Conservation (phyloP, 2,113 vertebrate genomes). For the Periophthalmus modestus region DNA sequence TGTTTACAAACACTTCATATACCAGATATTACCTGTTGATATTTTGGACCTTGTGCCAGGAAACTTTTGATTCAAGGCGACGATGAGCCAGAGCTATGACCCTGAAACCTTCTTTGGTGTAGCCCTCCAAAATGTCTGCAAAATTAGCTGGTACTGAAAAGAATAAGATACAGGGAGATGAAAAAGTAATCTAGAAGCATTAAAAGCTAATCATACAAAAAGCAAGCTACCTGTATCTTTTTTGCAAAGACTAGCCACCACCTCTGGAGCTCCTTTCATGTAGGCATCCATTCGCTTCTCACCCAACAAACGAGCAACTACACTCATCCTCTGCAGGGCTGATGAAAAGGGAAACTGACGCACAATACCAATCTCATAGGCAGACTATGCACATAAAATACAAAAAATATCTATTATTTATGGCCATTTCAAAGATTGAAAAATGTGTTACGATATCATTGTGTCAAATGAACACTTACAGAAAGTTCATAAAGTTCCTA, state of each 20-base stretch:
- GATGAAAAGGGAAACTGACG: conserved; percentile 98
- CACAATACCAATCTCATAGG: conserved; percentile 94
- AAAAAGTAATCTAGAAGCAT: background rate
- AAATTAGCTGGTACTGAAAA: conserved; percentile 88
- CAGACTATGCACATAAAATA: conserved; percentile 70
- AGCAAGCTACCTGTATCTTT: conserved; percentile 83
- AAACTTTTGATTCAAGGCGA: conserved; percentile 90
- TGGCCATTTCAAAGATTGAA: too few relatives aligned
- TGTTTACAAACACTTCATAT: background rate
- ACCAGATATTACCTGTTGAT: conserved; percentile 81
- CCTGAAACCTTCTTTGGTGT: conserved; percentile 94
- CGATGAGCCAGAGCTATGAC: conserved; percentile 96
- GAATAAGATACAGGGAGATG: background rate
- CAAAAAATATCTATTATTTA: background rate
- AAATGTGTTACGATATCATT: background rate
- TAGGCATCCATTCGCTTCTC: conserved; percentile 96
- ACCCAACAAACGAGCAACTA: conserved; percentile 86
- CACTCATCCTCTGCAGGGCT: conserved; percentile 91
- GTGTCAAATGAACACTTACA: conserved; percentile 75
- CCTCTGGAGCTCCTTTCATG: conserved; percentile 93
- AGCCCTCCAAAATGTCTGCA: conserved; percentile 86
- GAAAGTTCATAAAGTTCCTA: conserved; percentile 93
- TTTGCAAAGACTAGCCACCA: conserved; percentile 90
- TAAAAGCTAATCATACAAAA: background rate
- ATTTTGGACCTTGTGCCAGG: conserved; percentile 96